Evolutionary conservation across 2,113 vertebrate species (phyloP).

Genomic region (Thamnaconus septentrionalis): DNA sequence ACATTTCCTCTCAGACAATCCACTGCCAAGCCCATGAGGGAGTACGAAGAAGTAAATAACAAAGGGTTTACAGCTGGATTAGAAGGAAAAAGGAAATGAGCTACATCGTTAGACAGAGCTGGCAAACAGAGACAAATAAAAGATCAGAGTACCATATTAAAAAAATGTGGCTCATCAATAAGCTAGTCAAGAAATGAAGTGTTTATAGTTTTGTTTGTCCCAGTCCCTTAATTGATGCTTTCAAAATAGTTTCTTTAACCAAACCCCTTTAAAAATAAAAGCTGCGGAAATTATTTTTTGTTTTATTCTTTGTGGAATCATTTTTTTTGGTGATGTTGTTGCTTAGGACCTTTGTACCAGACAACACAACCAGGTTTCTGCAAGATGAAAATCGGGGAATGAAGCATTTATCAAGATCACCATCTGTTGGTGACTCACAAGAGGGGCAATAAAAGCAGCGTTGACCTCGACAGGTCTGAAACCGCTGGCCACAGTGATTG

Average conservation of each 20-base stretch:
- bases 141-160: constrained; percentile 4
- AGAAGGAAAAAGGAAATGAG: neutral
- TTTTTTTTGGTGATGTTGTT: too few species aligned
- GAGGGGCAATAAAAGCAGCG: constrained; percentile 16
- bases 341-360: too few species aligned
- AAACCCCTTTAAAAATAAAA: too few species aligned
- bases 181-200: neutral
- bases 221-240: neutral
- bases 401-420: constrained; percentile 40
- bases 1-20: neutral
- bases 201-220: constrained; percentile 1
- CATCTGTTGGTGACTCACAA: constrained; percentile 53
- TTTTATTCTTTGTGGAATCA: too few species aligned
- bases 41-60: neutral
- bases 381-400: constrained; percentile 7
- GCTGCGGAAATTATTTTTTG: too few species aligned
- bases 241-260: neutral
- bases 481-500: constrained; percentile 28
- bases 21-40: neutral
- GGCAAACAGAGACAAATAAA: neutral
- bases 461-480: constrained; percentile 24
- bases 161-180: constrained; percentile 21
- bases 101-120: constrained; percentile 2
- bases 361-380: neutral
- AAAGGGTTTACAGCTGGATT: neutral